Evolutionary conservation across 35 echinoderm and acorn worm species (phyloP).

Genomic region (Ptychodera flava): DNA sequence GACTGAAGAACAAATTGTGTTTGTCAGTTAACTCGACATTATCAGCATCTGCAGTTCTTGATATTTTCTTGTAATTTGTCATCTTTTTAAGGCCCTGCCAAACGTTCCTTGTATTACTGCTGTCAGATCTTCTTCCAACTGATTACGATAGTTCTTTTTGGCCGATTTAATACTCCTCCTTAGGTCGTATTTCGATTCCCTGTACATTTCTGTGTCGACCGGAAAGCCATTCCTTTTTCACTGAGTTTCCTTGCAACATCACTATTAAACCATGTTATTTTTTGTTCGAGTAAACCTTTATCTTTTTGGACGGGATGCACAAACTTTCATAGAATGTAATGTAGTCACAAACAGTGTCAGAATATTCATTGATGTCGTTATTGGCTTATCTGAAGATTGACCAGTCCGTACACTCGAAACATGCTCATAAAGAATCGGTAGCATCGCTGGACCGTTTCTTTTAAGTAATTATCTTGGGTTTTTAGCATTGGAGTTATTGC

Average conservation of each 20-base stretch:
- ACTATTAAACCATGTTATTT: conserved; percentile 44
- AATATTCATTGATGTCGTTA: conserved; percentile 25
- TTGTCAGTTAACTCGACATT: too few relatives aligned
- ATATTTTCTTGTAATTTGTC: neutral
- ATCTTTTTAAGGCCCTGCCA: neutral
- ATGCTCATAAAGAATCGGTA: neutral
- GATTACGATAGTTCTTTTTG: conserved; percentile 4
- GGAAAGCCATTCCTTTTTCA: conserved; percentile 18
- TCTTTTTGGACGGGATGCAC: conserved; percentile 24
- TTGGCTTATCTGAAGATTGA: neutral
- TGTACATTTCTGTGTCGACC: conserved; percentile 18
- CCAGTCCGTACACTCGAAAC: conserved; percentile 21
- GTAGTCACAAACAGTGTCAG: conserved; percentile 6
- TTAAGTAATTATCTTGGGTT: neutral
- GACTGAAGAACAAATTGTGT: too few relatives aligned
- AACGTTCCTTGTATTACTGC: neutral
- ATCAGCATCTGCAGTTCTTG: neutral
- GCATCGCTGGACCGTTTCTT: neutral
- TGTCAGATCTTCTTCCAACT: conserved; percentile 11
- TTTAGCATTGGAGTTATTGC: conserved; percentile 22
- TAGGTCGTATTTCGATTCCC: conserved; percentile 12
- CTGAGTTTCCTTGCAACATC: conserved; percentile 10
- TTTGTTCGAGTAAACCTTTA: conserved; percentile 24
- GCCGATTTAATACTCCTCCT: conserved; percentile 27
- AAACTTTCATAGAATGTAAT: conserved; percentile 28